phyloP scores from a whole-genome alignment of 1,140 invertebrate genomes.

The Conus betulinus region DNA sequence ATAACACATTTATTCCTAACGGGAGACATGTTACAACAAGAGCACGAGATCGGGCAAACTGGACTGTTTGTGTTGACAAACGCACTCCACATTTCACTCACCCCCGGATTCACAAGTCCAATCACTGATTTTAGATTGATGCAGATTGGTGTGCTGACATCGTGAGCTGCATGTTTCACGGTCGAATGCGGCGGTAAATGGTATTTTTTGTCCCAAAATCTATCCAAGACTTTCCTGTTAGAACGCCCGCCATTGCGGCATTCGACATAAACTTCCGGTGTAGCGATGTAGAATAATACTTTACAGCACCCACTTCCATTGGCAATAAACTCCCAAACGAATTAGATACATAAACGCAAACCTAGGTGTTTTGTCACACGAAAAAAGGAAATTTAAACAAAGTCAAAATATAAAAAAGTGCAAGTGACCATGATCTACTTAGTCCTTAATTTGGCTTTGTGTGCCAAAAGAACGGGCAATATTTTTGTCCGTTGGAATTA shows the following conservation, averaged over 20 bases:
- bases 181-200: slow-evolving; percentile 68
- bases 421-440: too few relatives aligned
- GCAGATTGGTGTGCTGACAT: slow-evolving; percentile 65
- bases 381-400: too few relatives aligned
- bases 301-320: not conserved
- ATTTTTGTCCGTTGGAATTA: too few relatives aligned
- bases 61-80: slow-evolving; percentile 34
- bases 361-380: too few relatives aligned
- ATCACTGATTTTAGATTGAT: slow-evolving; percentile 62
- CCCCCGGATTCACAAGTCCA: slow-evolving; percentile 59
- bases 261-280: slow-evolving; percentile 43
- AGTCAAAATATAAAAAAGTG: too few relatives aligned
- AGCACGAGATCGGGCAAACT: not conserved
- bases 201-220: slow-evolving; percentile 65
- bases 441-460: too few relatives aligned
- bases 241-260: slow-evolving; percentile 65
- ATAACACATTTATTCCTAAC: not conserved
- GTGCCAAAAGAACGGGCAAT: too few relatives aligned
- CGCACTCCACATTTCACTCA: slow-evolving; percentile 46
- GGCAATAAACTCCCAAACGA: not conserved
- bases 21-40: slow-evolving; percentile 6
- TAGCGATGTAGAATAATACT: not conserved
- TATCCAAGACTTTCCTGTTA: slow-evolving; percentile 66
- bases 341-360: not conserved
- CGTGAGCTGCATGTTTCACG: slow-evolving; percentile 65